Conservation (phyloP, 2,113 vertebrate species). For the Planiliza haematocheilus region DNA sequence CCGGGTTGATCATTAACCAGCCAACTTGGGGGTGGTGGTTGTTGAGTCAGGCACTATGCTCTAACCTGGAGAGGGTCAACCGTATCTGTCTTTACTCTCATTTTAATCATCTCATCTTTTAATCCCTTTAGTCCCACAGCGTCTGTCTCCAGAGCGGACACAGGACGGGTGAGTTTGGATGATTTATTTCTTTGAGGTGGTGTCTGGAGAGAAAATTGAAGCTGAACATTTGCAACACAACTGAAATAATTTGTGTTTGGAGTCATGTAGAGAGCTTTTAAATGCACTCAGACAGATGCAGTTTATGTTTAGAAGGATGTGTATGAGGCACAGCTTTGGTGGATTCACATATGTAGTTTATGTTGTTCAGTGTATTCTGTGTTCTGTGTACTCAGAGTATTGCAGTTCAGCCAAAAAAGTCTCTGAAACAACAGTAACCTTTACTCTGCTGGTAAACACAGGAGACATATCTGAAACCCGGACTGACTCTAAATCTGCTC, state of each 20-base stretch:
- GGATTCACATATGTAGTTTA: conserved; percentile 10
- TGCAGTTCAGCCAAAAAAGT: conserved; percentile 31
- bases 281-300: not conserved
- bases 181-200: not conserved
- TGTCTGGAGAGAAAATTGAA: not conserved
- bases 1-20: conserved; percentile 59
- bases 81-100: conserved; percentile 37
- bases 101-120: conserved; percentile 26
- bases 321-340: not conserved
- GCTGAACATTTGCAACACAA: not conserved
- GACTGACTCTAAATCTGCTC: no score
- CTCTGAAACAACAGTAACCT: conserved; percentile 62
- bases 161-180: conserved; percentile 48
- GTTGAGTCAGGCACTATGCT: conserved; percentile 32
- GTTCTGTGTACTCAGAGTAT: conserved; percentile 34
- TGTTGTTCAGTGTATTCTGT: conserved; percentile 22
- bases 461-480: not conserved
- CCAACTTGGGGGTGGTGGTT: conserved; percentile 28
- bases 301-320: not conserved
- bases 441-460: conserved; percentile 64
- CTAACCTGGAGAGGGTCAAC: conserved; percentile 19
- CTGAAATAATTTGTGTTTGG: not conserved
- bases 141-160: conserved; percentile 2
- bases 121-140: conserved; percentile 4
- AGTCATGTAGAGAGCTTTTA: not conserved